A percentile compares a stretch with the other conserved stretches of the same genome.
Evolutionary conservation across 2,113 vertebrate species (phyloP).

Genomic region (Genyomyrus donnyi): DNA sequence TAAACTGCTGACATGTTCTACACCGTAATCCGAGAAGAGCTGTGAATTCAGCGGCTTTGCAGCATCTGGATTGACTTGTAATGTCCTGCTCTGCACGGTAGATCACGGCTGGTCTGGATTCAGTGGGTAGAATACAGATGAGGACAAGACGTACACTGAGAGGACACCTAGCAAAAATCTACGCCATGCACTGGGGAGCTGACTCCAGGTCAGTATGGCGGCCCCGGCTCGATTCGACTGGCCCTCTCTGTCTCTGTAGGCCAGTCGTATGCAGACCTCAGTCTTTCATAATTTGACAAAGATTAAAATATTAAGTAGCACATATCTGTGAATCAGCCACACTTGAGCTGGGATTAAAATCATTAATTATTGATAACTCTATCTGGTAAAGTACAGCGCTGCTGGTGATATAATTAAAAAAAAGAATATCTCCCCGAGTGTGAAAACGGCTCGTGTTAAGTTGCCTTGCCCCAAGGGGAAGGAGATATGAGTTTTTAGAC

Average conservation of each 20-base stretch:
- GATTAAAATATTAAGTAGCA: background rate
- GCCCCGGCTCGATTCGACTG: background rate
- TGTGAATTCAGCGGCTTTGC: background rate
- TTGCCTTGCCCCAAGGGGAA: background rate
- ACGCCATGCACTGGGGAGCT: constrained; percentile 97
- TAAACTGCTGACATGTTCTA: background rate
- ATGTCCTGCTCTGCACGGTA: constrained; percentile 54
- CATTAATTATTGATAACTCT: background rate
- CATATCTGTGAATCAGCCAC: background rate
- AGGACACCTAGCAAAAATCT: constrained; percentile 96
- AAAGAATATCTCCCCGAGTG: background rate
- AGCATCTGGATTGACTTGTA: background rate
- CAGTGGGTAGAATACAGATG: constrained; percentile 94
- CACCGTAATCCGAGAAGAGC: background rate
- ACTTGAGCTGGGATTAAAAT: background rate
- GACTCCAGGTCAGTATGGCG: constrained; percentile 78
- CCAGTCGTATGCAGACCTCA: background rate
- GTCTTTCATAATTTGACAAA: background rate
- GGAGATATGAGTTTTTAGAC: background rate
- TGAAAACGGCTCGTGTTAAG: background rate
- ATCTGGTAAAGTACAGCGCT: background rate
- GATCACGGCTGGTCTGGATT: constrained; percentile 95
- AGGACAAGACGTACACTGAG: constrained; percentile 88
- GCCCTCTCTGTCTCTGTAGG: background rate
- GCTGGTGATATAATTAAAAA: background rate